Evolutionary conservation across 2,888 invertebrate genomes (phyloP), one percentile per base, ranked within the genome.

Genomic region (Eupelmus urozonus): DNA sequence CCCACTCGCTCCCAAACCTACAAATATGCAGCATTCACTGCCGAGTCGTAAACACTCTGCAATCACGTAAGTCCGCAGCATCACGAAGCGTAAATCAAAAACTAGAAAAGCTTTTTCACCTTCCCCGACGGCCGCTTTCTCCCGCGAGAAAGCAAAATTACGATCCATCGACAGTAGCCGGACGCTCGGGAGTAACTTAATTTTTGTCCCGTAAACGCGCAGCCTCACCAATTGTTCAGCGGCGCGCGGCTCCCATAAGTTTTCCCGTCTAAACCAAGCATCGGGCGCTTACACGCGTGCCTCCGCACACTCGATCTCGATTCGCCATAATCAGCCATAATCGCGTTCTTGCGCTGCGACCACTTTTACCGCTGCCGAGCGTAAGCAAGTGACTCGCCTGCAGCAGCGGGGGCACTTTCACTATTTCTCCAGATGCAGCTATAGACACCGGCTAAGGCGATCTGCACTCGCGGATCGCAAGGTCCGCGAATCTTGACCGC

Each of bases 81-180:
- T 18, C 18, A 63, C 4, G 9, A 53, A n/a, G 9, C 2, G 3
- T 53, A 20, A 34, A 34, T 5, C 9, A 34, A 9, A 45, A 45
- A 45, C 4, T 16, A 2, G 9, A 45, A 45, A 45, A 45, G 13
- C 45, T 18, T 53, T 53, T 53, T 18, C 20, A 53, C 20, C 53
- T 53, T 53, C 18, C 0, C 20, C 1, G 40, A 18, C 34, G 40
- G 3, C 34, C 23, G 27, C 67, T 67, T 67, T 67, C 67, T 20
- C 67, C 51, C 20, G 51, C 29, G 78, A 76, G 78, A 78, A 67
- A 67, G 67, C 18, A 67, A 62, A 67, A 67, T 67, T 67, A 16
- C 34, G 18, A 29, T 49, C 29, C 51, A 18, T 18, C 9, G 34
- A 45, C 16, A 45, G 9, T 13, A 13, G 16, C 53, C 2, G 53